phyloP scores from a whole-genome alignment of 1,140 invertebrate genomes.

The Platyura marginata region DNA sequence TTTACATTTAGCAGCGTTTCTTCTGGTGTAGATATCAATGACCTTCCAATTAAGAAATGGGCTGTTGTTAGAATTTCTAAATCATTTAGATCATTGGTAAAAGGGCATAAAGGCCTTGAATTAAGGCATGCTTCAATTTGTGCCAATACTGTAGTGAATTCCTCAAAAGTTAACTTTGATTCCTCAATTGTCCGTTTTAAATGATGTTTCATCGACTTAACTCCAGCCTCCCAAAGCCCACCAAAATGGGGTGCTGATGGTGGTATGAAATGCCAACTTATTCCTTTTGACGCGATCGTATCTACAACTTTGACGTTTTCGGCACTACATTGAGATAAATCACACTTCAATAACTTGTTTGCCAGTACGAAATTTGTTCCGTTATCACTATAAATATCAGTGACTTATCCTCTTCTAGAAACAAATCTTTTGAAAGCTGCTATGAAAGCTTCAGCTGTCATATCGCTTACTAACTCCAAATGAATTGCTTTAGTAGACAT shows the following conservation, averaged over 20 bases:
- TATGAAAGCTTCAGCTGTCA: too few relatives aligned
- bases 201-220: slow-evolving; percentile 14
- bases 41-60: slow-evolving; percentile 19
- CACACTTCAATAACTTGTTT: slow-evolving; percentile 4
- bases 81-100: slow-evolving; percentile 12
- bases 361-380: slow-evolving; percentile 15
- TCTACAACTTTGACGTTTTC: not conserved
- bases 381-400: slow-evolving; percentile 13
- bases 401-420: too few relatives aligned
- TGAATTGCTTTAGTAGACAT: too few relatives aligned
- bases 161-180: slow-evolving; percentile 10
- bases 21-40: not conserved
- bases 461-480: too few relatives aligned
- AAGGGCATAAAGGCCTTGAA: slow-evolving; percentile 12
- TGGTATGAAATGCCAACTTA: not conserved
- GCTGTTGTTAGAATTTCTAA: slow-evolving; percentile 12
- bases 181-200: slow-evolving; percentile 9
- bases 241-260: too few relatives aligned
- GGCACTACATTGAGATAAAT: not conserved
- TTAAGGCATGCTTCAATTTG: slow-evolving; percentile 13
- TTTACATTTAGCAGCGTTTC: too few relatives aligned
- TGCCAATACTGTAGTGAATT: slow-evolving; percentile 10
- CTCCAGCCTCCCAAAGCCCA: too few relatives aligned
- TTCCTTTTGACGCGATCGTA: not conserved
- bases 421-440: too few relatives aligned